A percentile compares a stretch with the other conserved stretches of the same genome.
phyloP scores from a whole-genome alignment of 2,797 vertebrate genomes.

The Alfaro cultratus region DNA sequence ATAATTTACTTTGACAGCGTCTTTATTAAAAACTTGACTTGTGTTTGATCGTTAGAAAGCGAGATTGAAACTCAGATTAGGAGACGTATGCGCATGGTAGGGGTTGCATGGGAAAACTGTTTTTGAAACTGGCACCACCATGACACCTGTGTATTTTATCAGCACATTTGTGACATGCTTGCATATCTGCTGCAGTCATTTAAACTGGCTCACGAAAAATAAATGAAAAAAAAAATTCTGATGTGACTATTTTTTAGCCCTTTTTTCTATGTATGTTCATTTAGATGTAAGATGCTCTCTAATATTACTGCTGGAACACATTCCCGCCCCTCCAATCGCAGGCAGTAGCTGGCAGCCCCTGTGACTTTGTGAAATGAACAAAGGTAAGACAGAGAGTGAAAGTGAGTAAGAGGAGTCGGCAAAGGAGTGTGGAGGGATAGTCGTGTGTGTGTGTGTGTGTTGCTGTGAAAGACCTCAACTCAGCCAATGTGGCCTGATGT shows the following conservation, averaged over 20 bases:
- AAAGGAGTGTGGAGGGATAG: conserved; percentile 41
- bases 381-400: conserved; percentile 50
- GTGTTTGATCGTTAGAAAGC: conserved; percentile 3
- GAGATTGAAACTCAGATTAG: conserved; percentile 48
- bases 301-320: conserved; percentile 29
- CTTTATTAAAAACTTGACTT: conserved; percentile 14
- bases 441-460: conserved; percentile 5
- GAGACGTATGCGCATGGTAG: conserved; percentile 30
- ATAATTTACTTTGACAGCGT: conserved; percentile 12
- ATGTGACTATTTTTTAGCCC: background rate
- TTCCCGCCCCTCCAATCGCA: conserved; percentile 49
- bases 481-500: conserved; percentile 78
- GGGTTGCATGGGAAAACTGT: conserved; percentile 50
- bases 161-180: conserved; percentile 33
- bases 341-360: conserved; percentile 48
- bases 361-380: conserved; percentile 72
- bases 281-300: conserved; percentile 3
- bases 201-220: background rate
- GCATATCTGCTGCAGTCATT: background rate
- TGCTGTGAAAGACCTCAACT: conserved; percentile 75
- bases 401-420: conserved; percentile 55
- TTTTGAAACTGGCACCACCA: conserved; percentile 51
- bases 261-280: conserved; percentile 6
- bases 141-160: conserved; percentile 60
- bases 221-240: background rate